Base-by-base conservation (phyloP, 2,888 invertebrate genomes). In the Alloscopus bannaensis region DNA sequence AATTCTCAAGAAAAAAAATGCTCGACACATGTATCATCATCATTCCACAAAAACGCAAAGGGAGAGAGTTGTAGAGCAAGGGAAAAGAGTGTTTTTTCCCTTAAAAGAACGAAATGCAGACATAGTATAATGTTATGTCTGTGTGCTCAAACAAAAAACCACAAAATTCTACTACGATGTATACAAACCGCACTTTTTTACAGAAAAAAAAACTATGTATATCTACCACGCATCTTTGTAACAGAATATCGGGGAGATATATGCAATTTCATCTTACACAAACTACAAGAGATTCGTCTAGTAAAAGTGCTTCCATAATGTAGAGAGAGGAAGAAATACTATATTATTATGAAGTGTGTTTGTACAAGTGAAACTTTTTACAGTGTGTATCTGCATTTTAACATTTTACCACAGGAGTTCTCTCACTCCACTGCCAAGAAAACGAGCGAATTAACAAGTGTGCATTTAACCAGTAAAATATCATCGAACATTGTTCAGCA, bases 361-460 rank as follows among this genome's bases (percentile, higher is more conserved):
- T 47, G 47, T 24, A 22, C 60, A 47, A 71, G 70, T 71, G 70
- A 71, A 71, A 71, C 57, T 47, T 71, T 69, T 71, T 31, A 52
- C 52, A 22, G 4, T 20, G 52, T 22, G 24, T 52, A 52, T 18
- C 20, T n/a, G 3, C 18, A 29, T 31, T n/a, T n/a, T n/a, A n/a
- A n/a, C n/a, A n/a, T n/a, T n/a, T n/a, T n/a, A n/a, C n/a, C n/a
- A n/a, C n/a, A n/a, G n/a, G n/a, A n/a, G n/a, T n/a, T n/a, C n/a
- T n/a, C n/a, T n/a, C n/a, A n/a, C n/a, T n/a, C n/a, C n/a, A n/a
- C n/a, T n/a, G n/a, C n/a, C n/a, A n/a, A n/a, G n/a, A n/a, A n/a
- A 26, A n/a, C 26, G 16, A 42, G 64, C 45, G 28, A 64, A 64
- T 28, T 45, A 26, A 45, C 36, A 36, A 36, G 36, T 6, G 36